phyloP scores from a whole-genome alignment of 2,797 vertebrate species.

The Erpetoichthys calabaricus region DNA sequence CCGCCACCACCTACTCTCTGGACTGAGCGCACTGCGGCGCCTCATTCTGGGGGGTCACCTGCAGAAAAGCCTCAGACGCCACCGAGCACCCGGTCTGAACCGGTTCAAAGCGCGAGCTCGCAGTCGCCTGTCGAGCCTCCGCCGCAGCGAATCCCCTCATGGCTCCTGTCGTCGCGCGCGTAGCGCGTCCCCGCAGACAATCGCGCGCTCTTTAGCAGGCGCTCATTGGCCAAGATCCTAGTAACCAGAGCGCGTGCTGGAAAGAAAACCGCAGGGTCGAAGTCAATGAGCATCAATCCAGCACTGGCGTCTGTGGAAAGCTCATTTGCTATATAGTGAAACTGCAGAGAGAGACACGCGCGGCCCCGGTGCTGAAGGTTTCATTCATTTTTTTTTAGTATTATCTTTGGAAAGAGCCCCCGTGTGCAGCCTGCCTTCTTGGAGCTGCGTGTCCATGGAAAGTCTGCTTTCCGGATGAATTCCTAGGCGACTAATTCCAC shows the following conservation, averaged over 20 bases:
- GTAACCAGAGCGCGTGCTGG: slow-evolving; percentile 49
- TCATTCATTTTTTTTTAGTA: too few relatives aligned
- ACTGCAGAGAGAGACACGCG: slow-evolving; percentile 3
- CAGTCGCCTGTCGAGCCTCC: slow-evolving; percentile 23
- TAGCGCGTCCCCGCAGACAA: slow-evolving; percentile 26
- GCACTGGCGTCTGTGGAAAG: slow-evolving; percentile 51
- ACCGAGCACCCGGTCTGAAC: slow-evolving; percentile 52
- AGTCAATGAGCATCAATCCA: slow-evolving; percentile 45
- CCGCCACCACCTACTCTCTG: too few relatives aligned
- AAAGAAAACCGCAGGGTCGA: slow-evolving; percentile 23
- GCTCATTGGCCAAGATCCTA: slow-evolving; percentile 27
- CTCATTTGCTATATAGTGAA: slow-evolving; percentile 23
- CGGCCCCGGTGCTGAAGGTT: too few relatives aligned
- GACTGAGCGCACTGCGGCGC: too few relatives aligned
- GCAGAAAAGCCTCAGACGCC: too few relatives aligned
- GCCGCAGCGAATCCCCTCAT: background rate
- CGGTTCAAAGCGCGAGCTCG: slow-evolving; percentile 52
- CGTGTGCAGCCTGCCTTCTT: too few relatives aligned
- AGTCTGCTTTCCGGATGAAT: too few relatives aligned
- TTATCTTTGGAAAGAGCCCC: too few relatives aligned
- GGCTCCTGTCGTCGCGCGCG: slow-evolving; percentile 27
- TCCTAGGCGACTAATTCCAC: slow-evolving; percentile 31
- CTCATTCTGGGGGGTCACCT: too few relatives aligned
- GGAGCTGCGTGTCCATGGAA: too few relatives aligned
- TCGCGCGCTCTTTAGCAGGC: background rate